Percentiles rank a stretch among this genome's conserved stretches.
Evolutionary conservation across 2,888 invertebrate species (phyloP).

Genomic region (Lydus trimaculatus): DNA sequence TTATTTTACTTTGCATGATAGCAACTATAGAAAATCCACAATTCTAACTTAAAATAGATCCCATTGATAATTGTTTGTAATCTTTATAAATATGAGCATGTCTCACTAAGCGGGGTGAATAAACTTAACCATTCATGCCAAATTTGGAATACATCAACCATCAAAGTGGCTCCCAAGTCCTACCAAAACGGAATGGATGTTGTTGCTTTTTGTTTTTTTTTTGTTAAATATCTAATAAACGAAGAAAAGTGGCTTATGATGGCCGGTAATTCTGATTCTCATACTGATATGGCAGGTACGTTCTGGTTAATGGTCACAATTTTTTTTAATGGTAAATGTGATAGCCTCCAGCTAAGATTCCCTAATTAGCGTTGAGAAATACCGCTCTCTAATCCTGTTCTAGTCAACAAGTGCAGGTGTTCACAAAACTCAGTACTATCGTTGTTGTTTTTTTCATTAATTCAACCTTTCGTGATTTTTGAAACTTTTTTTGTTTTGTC

Average conservation of each 20-base stretch:
- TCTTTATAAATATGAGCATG: no score
- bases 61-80: not conserved
- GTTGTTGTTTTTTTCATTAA: slow-evolving; percentile 31
- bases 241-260: no score
- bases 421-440: slow-evolving; percentile 42
- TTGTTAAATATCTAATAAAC: no score
- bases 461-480: slow-evolving; percentile 43
- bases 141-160: no score
- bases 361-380: slow-evolving; percentile 31
- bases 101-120: no score
- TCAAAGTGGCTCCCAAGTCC: no score
- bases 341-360: slow-evolving; percentile 24
- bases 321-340: not conserved
- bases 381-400: slow-evolving; percentile 22
- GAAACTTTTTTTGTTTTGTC: slow-evolving; percentile 38
- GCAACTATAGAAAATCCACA: slow-evolving; percentile 11
- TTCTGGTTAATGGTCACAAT: slow-evolving; percentile 4
- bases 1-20: slow-evolving; percentile 26
- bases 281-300: no score
- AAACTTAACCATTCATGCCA: no score
- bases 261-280: no score
- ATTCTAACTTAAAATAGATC: not conserved
- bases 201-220: no score
- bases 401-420: slow-evolving; percentile 45
- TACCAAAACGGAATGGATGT: no score